A percentile compares a stretch with the other conserved stretches of the same genome.
Conservation (phyloP, 1,140 invertebrate genomes). For the Dufourea novaeangliae region DNA sequence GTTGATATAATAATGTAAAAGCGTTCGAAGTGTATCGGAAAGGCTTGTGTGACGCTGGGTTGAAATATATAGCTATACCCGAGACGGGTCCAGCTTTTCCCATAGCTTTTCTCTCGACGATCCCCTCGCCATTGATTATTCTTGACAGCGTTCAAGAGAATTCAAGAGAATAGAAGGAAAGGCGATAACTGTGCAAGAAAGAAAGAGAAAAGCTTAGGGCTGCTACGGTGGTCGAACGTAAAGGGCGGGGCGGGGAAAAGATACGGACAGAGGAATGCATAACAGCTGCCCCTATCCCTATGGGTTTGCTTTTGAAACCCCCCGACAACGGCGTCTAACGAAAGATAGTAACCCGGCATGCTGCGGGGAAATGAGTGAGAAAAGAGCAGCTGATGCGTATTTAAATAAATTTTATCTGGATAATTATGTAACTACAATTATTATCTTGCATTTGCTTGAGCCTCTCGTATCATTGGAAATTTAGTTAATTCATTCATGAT, state of each 20-base stretch:
- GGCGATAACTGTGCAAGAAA: conserved; percentile 6
- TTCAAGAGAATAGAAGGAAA: conserved; percentile 14
- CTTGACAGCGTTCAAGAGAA: conserved; percentile 17
- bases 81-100: background rate
- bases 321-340: conserved; percentile 40
- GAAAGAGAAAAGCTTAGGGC: conserved; percentile 34
- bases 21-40: background rate
- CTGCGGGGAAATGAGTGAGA: conserved; percentile 16
- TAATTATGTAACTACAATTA: conserved; percentile 1
- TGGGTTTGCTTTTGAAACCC: conserved; percentile 68
- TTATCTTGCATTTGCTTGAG: background rate
- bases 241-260: conserved; percentile 45
- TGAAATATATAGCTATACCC: background rate
- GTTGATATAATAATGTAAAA: background rate
- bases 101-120: background rate
- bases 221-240: conserved; percentile 11
- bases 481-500: background rate
- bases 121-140: conserved; percentile 18
- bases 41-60: background rate
- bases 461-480: background rate
- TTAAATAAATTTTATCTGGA: conserved; percentile 16
- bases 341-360: conserved; percentile 63
- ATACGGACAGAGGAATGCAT: conserved; percentile 67
- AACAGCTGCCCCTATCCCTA: conserved; percentile 69
- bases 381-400: conserved; percentile 7